Evolutionary conservation across 2,797 vertebrate species (phyloP), one percentile per base, ranked within the genome.

Genomic region (Sebastes vulpes): DNA sequence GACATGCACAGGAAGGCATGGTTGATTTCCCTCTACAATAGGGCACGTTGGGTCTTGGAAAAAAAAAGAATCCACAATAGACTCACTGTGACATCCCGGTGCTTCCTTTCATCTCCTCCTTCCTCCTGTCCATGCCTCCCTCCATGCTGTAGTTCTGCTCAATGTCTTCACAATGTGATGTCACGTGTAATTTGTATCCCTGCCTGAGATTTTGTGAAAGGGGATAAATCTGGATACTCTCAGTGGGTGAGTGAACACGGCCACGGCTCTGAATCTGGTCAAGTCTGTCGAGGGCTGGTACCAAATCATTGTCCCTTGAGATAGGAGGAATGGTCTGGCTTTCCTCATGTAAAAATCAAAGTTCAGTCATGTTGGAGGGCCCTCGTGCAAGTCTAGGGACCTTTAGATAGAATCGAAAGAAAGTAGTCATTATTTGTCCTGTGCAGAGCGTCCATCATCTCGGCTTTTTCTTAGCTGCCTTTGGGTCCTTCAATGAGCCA

Each of bases 191-290:
- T 94, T 92, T 92, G 80, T 86, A 86, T 81, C 77, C 66, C 42
- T 73, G 68, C 84, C 75, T 75, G 42, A 67, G 65, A 87, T 68
- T 87, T 84, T 56, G 68, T 75, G 65, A 87, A 85, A 61, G 65
- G 74, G 74, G 87, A 86, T 75, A 80, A 87, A 92, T 91, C 92
- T 92, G 92, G 83, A 74, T 87, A 87, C 88, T 89, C 81, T 95
- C 93, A 90, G 88, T 61, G 75, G 72, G 81, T 64, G 75, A 78
- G 81, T 79, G 88, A 89, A 83, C 75, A 59, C 21, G 65, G 76
- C 77, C 74, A 60, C 31, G 18, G 70, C 79, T 85, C 86, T 77
- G 81, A 93, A 77, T 80, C 67, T 68, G 80, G 74, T 89, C 90
- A 83, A 83, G 83, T 78, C 82, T 78, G 85, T 94, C 89, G 90